Percentiles rank a stretch among this genome's conserved stretches.
Conservation (phyloP, 2,113 vertebrate species). For the Carollia perspicillata region DNA sequence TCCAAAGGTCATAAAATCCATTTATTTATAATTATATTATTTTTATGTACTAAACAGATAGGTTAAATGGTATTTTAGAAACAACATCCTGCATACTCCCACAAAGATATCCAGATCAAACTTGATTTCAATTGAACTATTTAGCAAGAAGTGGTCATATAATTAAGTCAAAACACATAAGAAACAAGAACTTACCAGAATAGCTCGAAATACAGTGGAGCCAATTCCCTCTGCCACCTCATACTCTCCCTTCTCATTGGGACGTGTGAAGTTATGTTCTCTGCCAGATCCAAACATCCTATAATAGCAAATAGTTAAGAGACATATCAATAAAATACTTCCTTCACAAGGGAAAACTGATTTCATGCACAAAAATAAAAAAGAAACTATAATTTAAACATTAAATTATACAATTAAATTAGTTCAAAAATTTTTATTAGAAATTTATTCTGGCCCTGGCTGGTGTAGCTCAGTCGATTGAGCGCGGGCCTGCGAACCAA, state of each 20-base stretch:
- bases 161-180: neutral
- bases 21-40: neutral
- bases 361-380: conserved; percentile 33
- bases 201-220: conserved; percentile 97
- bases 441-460: conserved; percentile 26
- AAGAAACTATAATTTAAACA: neutral
- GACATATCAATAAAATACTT: neutral
- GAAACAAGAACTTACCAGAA: conserved; percentile 88
- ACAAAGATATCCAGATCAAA: conserved; percentile 19
- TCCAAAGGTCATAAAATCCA: neutral
- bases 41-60: conserved; percentile 5
- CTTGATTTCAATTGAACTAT: neutral
- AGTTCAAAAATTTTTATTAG: conserved; percentile 17
- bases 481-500: too few species aligned
- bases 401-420: neutral
- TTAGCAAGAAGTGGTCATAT: neutral
- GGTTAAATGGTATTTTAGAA: neutral
- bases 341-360: neutral
- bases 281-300: conserved; percentile 99
- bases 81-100: neutral
- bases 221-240: conserved; percentile 99
- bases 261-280: conserved; percentile 98
- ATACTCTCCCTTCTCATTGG: conserved; percentile 98
- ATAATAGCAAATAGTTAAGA: conserved; percentile 41
- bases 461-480: too few species aligned